These are phyloP conservation scores for Rotaria magnacalcarata DNA, from an alignment of 2,888 invertebrate species.

Conservation along the genomic window DNA sequence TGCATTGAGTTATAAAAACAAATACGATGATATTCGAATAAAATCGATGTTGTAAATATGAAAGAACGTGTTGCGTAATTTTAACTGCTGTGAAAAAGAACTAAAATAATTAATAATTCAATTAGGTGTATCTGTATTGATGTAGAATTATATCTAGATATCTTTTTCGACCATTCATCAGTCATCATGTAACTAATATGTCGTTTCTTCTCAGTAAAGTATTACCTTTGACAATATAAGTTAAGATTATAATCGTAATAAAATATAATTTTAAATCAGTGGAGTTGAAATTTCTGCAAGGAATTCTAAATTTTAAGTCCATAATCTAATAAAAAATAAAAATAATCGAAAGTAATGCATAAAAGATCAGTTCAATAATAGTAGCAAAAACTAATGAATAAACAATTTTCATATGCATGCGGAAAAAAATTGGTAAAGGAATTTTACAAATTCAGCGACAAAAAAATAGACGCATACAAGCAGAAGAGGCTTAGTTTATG, in stretches of 20 bases:
- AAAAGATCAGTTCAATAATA: not conserved
- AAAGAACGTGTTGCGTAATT: too few species aligned
- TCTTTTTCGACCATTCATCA: not conserved
- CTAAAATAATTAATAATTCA: too few species aligned
- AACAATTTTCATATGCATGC: not conserved
- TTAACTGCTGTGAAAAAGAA: too few species aligned
- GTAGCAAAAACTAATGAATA: not conserved
- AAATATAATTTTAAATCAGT: not conserved
- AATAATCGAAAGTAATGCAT: too few species aligned
- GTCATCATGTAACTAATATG: not conserved
- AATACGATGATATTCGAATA: too few species aligned
- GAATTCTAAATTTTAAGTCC: not conserved
- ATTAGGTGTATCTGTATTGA: too few species aligned
- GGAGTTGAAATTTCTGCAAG: not conserved
- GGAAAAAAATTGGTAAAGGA: too few species aligned
- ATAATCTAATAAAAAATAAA: not conserved
- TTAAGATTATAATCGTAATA: not conserved
- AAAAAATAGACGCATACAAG: not conserved
- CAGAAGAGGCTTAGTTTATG: not conserved
- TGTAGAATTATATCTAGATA: too few species aligned
- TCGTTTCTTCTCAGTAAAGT: not conserved
- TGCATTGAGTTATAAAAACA: too few species aligned
- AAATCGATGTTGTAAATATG: too few species aligned
- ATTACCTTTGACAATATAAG: not conserved
- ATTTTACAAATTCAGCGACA: not conserved